Evolutionary conservation across 2,797 vertebrate genomes (phyloP).

Genomic region (Rhinatrema bivittatum): DNA sequence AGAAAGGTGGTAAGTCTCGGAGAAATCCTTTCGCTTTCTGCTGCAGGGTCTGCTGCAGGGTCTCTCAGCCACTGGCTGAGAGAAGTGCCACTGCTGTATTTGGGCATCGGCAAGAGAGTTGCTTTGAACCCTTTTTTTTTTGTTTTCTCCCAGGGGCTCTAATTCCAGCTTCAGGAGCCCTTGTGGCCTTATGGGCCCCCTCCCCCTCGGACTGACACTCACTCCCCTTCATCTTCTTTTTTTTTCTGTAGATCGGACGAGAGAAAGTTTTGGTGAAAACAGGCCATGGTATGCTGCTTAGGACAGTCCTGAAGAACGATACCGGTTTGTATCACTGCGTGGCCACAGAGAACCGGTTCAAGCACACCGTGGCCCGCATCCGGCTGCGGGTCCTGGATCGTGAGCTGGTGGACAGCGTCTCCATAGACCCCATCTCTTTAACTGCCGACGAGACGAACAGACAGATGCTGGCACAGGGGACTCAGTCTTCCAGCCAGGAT

Average conservation of each 20-base stretch:
- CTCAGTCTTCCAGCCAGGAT: too few relatives aligned
- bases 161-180: too few relatives aligned
- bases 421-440: constrained; percentile 1
- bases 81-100: too few relatives aligned
- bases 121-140: too few relatives aligned
- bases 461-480: too few relatives aligned
- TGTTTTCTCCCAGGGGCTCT: too few relatives aligned
- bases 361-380: constrained; percentile 14
- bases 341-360: constrained; percentile 27
- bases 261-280: constrained; percentile 13
- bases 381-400: constrained; percentile 13
- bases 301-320: constrained; percentile 2
- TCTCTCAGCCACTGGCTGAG: too few relatives aligned
- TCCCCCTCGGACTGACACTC: neutral
- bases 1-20: constrained; percentile 62
- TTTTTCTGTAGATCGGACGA: neutral
- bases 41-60: neutral
- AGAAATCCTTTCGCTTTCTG: too few relatives aligned
- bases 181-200: too few relatives aligned
- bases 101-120: too few relatives aligned
- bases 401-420: constrained; percentile 13
- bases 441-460: too few relatives aligned
- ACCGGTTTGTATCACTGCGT: constrained; percentile 23
- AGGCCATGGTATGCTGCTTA: constrained; percentile 19
- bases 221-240: neutral